Conservation (phyloP, 2,888 invertebrate species). For the Bombyx huttoni region DNA sequence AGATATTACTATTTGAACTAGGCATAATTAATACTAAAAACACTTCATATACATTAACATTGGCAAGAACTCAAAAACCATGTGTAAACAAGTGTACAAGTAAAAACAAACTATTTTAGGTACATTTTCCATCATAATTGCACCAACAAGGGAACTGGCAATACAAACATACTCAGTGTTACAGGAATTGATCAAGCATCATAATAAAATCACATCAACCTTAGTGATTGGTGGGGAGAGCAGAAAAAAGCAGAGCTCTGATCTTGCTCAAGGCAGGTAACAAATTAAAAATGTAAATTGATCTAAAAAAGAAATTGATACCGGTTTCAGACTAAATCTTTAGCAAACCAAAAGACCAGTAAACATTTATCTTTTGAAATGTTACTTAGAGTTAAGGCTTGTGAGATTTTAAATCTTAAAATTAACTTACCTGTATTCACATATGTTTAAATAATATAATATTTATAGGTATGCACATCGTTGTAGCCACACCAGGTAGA, state of each 20-base stretch:
- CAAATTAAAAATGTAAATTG: neutral
- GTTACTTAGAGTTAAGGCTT: too few species aligned
- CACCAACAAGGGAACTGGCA: conserved; percentile 95
- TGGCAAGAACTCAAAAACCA: too few species aligned
- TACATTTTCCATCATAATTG: conserved; percentile 91
- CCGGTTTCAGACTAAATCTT: too few species aligned
- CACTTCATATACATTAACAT: too few species aligned
- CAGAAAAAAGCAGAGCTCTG: conserved; percentile 87
- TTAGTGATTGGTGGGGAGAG: conserved; percentile 95
- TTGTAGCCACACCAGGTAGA: conserved; percentile 96
- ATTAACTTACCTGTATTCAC: neutral
- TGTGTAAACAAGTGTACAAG: too few species aligned
- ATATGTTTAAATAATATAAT: neutral
- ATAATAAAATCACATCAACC: conserved; percentile 86
- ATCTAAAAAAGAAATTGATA: too few species aligned
- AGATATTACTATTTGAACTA: too few species aligned
- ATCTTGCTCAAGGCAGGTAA: conserved; percentile 79
- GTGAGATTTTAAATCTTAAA: neutral
- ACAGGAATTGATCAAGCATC: conserved; percentile 85
- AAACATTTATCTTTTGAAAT: too few species aligned
- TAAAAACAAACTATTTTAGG: conserved; percentile 52
- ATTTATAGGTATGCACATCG: conserved; percentile 81
- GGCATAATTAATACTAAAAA: too few species aligned
- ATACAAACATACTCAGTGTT: conserved; percentile 96
- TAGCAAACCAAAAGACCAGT: too few species aligned